These are phyloP conservation scores for Himalopsyche anomala DNA, from an alignment of 2,888 invertebrate species.

Conservation along the genomic window DNA sequence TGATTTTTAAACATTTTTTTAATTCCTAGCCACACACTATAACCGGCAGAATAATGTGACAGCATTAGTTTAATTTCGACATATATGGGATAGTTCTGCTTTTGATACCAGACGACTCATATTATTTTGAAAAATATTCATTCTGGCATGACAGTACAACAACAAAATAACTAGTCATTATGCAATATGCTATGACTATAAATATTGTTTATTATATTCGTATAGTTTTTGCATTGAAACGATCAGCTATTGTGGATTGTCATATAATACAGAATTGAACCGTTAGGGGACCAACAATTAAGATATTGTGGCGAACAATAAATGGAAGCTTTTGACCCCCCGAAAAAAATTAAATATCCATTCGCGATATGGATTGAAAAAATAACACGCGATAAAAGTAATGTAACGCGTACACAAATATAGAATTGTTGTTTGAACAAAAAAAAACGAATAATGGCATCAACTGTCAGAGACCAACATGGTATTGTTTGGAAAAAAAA, in stretches of 20 bases:
- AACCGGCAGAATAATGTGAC: too few species aligned
- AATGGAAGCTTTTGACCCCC: conserved; percentile 57
- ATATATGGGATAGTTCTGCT: too few species aligned
- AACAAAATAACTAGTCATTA: too few species aligned
- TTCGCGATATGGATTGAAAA: conserved; percentile 46
- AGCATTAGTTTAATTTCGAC: too few species aligned
- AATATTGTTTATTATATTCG: too few species aligned
- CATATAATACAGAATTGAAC: not conserved
- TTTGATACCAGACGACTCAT: too few species aligned
- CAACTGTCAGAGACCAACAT: conserved; percentile 18
- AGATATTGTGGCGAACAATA: conserved; percentile 64
- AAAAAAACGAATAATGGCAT: conserved; percentile 28
- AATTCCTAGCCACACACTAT: too few species aligned
- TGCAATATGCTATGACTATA: too few species aligned
- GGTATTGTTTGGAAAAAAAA: conserved; percentile 37
- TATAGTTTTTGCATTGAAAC: not conserved
- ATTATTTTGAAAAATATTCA: too few species aligned
- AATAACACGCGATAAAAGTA: conserved; percentile 40
- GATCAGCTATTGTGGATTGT: not conserved
- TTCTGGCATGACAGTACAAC: too few species aligned
- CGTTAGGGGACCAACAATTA: conserved; percentile 61
- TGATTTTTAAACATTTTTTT: too few species aligned
- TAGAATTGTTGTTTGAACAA: conserved; percentile 45
- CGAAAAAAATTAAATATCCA: conserved; percentile 49
- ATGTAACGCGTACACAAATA: conserved; percentile 38